Conservation (phyloP, 2,113 vertebrate species). For the Grus americana region DNA sequence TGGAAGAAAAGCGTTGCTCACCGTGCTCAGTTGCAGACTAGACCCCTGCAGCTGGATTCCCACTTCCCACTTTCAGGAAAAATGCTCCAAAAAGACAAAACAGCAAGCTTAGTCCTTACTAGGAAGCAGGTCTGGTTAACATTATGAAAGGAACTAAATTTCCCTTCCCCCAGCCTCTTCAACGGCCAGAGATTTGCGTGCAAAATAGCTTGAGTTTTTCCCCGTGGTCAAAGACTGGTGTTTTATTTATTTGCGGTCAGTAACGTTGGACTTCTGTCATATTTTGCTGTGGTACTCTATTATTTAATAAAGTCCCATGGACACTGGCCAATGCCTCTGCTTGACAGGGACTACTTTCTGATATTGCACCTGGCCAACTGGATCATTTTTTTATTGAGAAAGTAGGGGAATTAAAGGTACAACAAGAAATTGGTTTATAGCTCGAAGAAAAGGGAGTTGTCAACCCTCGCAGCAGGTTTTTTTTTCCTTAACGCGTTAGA, state of each 20-base stretch:
- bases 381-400: background rate
- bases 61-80: background rate
- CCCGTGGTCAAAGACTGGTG: background rate
- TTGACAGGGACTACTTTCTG: background rate
- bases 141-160: conserved; percentile 2
- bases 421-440: conserved; percentile 22
- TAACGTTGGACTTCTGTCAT: background rate
- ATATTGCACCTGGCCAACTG: conserved; percentile 27
- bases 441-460: background rate
- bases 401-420: background rate
- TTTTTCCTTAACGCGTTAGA: background rate
- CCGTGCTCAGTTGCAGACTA: background rate
- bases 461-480: background rate
- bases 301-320: background rate
- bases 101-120: background rate
- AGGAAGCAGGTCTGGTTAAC: conserved; percentile 20
- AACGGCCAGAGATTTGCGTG: conserved; percentile 15
- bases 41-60: background rate
- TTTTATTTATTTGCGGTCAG: conserved; percentile 24
- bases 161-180: background rate
- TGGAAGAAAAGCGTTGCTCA: background rate
- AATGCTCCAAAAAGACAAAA: background rate
- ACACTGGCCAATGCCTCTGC: conserved; percentile 13
- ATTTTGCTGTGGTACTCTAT: background rate
- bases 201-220: background rate